These are phyloP conservation scores for Hippocampus kuda DNA, from an alignment of 2,797 vertebrate genomes.

Conservation along the genomic window DNA sequence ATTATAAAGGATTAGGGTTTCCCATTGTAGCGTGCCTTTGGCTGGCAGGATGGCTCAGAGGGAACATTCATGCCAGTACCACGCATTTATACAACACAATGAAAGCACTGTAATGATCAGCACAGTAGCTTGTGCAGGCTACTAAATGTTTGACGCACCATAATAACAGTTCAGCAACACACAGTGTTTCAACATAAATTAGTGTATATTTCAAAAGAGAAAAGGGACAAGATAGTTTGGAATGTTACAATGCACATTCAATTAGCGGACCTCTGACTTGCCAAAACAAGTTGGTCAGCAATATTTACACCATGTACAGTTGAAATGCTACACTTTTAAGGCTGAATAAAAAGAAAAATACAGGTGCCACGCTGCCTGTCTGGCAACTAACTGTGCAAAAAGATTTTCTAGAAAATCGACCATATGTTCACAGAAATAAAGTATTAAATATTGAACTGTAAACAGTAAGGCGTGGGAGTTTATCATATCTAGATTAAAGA, in stretches of 20 bases:
- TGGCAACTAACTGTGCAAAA: constrained; percentile 50
- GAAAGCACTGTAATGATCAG: constrained; percentile 37
- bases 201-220: constrained; percentile 51
- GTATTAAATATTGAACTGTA: constrained; percentile 33
- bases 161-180: constrained; percentile 33
- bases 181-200: constrained; percentile 44
- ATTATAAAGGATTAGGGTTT: constrained; percentile 41
- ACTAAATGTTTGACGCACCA: constrained; percentile 29
- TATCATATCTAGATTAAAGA: constrained; percentile 28
- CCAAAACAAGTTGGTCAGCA: constrained; percentile 29
- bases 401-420: constrained; percentile 28
- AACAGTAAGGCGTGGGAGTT: constrained; percentile 56
- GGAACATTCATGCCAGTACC: constrained; percentile 39
- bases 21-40: constrained; percentile 43
- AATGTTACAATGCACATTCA: constrained; percentile 64
- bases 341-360: constrained; percentile 51
- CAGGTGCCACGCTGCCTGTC: constrained; percentile 41
- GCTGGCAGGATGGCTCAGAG: constrained; percentile 50
- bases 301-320: constrained; percentile 57
- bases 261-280: constrained; percentile 49
- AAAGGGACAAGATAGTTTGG: constrained; percentile 31
- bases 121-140: constrained; percentile 14
- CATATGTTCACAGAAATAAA: constrained; percentile 32
- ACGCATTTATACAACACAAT: constrained; percentile 50
- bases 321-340: constrained; percentile 52